phyloP scores from a whole-genome alignment of 2,797 vertebrate genomes.

The Geotrypetes seraphini region DNA sequence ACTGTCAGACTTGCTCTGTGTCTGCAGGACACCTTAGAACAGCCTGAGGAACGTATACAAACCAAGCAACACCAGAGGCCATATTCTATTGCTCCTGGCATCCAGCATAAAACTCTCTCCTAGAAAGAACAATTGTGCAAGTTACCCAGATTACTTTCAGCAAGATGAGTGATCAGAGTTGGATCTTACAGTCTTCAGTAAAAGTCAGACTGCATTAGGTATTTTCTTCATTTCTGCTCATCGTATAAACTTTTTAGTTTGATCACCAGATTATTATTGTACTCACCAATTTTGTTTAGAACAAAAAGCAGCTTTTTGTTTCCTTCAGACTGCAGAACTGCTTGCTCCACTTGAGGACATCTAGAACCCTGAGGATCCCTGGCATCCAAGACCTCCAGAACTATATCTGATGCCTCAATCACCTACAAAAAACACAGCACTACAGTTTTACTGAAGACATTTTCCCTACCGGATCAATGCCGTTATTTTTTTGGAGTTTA shows the following conservation, averaged over 20 bases:
- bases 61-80: no score
- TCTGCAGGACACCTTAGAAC: no score
- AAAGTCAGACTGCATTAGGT: slow-evolving; percentile 34
- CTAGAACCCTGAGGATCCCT: slow-evolving; percentile 86
- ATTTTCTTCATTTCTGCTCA: slow-evolving; percentile 50
- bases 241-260: neutral
- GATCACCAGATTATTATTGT: no score
- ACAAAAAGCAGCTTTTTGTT: slow-evolving; percentile 78
- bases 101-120: no score
- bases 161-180: slow-evolving; percentile 55
- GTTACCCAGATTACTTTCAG: no score
- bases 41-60: no score
- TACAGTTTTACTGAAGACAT: no score
- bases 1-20: no score
- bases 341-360: slow-evolving; percentile 82
- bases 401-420: slow-evolving; percentile 75
- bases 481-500: neutral
- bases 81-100: no score
- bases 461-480: neutral
- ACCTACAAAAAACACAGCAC: slow-evolving; percentile 50
- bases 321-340: slow-evolving; percentile 51
- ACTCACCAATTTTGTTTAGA: slow-evolving; percentile 86
- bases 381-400: slow-evolving; percentile 86
- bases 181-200: slow-evolving; percentile 54
- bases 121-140: no score